These are phyloP conservation scores for Aphelinus certus DNA, from an alignment of 1,140 invertebrate genomes.

Conservation along the genomic window DNA sequence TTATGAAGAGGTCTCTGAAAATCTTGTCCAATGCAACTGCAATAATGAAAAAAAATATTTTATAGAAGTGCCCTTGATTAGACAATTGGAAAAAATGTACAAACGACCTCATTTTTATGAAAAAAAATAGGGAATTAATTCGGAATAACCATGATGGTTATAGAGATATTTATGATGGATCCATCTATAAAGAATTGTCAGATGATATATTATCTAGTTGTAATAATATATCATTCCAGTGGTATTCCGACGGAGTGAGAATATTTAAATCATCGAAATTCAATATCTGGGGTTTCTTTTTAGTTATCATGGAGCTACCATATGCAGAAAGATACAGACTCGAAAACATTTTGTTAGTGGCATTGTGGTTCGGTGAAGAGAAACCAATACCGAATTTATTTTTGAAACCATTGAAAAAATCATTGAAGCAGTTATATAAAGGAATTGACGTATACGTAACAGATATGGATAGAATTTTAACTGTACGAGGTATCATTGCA, in stretches of 20 bases:
- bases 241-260: constrained; percentile 16
- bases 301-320: constrained; percentile 36
- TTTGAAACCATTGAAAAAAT: constrained; percentile 3
- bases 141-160: neutral
- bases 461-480: constrained; percentile 5
- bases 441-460: constrained; percentile 9
- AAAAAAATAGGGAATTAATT: neutral
- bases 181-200: constrained; percentile 12
- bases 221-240: neutral
- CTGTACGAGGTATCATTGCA: neutral
- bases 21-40: neutral
- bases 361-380: constrained; percentile 29
- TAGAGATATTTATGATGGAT: constrained; percentile 13
- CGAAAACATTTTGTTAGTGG: constrained; percentile 30
- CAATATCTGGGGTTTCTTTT: constrained; percentile 17
- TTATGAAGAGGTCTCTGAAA: neutral
- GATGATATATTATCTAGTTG: neutral
- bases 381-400: constrained; percentile 38
- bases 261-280: constrained; percentile 21
- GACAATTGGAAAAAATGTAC: neutral
- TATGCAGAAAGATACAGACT: constrained; percentile 36
- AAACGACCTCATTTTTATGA: constrained; percentile 4
- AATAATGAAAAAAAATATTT: constrained; percentile 8
- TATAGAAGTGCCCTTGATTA: constrained; percentile 7
- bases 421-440: neutral